A percentile compares a stretch with the other conserved stretches of the same genome.
Evolutionary conservation across 2,888 invertebrate genomes (phyloP).

Genomic region (Melanchra persicariae): DNA sequence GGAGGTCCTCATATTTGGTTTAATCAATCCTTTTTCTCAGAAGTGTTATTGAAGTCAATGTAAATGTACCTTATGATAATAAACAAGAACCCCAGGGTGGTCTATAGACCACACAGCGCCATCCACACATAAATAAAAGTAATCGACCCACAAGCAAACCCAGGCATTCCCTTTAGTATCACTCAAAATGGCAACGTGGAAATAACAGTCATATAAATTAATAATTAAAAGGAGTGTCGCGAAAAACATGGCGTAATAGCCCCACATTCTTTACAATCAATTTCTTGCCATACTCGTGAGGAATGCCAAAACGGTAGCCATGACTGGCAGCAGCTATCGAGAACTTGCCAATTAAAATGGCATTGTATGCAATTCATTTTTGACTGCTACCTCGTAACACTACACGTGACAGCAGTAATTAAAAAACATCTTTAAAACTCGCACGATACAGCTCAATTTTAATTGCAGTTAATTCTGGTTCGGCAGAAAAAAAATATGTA

Average conservation of each 20-base stretch:
- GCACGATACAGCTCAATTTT: conserved; percentile 36
- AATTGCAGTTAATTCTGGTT: conserved; percentile 3
- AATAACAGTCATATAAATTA: conserved; percentile 70
- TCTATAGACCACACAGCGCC: conserved; percentile 43
- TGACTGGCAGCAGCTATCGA: conserved; percentile 64
- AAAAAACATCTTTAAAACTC: conserved; percentile 32
- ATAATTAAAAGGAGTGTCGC: conserved; percentile 70
- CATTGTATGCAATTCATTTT: conserved; percentile 72
- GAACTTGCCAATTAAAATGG: conserved; percentile 73
- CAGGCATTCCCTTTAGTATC: conserved; percentile 44
- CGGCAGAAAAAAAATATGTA: conserved; percentile 31
- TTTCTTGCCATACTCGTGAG: conserved; percentile 68
- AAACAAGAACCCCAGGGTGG: conserved; percentile 18
- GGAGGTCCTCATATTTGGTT: too few species aligned
- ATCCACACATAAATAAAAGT: conserved; percentile 31
- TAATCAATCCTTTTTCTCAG: not conserved
- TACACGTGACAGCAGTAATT: conserved; percentile 17
- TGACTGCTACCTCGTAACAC: conserved; percentile 63
- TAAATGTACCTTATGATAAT: not conserved
- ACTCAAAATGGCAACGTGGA: conserved; percentile 51
- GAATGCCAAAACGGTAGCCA: conserved; percentile 56
- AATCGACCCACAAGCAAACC: conserved; percentile 27
- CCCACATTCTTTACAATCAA: conserved; percentile 76
- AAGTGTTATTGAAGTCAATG: not conserved
- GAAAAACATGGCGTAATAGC: conserved; percentile 73